A percentile compares a stretch with the other conserved stretches of the same genome.
These are phyloP conservation scores for Ophthalmolycus amberensis DNA, from an alignment of 2,113 vertebrate species.

Conservation along the genomic window DNA sequence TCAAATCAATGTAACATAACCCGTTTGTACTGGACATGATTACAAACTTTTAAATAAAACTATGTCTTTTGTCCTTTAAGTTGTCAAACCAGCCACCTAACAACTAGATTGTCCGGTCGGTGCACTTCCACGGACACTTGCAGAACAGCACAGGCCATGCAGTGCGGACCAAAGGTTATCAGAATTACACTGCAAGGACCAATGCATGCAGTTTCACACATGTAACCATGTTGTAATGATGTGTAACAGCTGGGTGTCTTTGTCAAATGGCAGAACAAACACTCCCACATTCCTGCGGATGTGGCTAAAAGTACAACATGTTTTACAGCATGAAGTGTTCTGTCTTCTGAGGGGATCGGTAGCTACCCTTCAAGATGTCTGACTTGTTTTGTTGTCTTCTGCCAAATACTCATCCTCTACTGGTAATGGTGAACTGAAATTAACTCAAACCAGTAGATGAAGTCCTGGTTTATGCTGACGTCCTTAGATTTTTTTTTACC, in stretches of 20 bases:
- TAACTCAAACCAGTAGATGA: background rate
- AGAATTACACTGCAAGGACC: background rate
- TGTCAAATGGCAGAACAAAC: background rate
- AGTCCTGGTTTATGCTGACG: background rate
- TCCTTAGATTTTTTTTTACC: background rate
- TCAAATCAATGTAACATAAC: background rate
- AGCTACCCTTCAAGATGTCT: background rate
- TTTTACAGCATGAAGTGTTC: background rate
- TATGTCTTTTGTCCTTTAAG: background rate
- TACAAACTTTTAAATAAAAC: background rate
- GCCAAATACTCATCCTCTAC: background rate
- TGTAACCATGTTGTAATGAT: background rate
- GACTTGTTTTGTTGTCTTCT: background rate
- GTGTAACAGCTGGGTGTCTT: background rate
- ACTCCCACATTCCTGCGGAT: constrained; percentile 9
- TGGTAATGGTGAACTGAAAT: background rate
- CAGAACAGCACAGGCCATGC: background rate
- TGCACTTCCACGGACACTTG: constrained; percentile 11
- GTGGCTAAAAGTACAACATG: background rate
- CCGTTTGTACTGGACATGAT: background rate
- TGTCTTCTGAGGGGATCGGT: background rate
- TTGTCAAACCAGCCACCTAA: background rate
- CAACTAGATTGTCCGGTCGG: constrained; percentile 31
- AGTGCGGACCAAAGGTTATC: background rate
- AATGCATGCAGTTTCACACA: background rate